Evolutionary conservation across 1,140 invertebrate genomes (phyloP).

Genomic region (Agrilus planipennis): DNA sequence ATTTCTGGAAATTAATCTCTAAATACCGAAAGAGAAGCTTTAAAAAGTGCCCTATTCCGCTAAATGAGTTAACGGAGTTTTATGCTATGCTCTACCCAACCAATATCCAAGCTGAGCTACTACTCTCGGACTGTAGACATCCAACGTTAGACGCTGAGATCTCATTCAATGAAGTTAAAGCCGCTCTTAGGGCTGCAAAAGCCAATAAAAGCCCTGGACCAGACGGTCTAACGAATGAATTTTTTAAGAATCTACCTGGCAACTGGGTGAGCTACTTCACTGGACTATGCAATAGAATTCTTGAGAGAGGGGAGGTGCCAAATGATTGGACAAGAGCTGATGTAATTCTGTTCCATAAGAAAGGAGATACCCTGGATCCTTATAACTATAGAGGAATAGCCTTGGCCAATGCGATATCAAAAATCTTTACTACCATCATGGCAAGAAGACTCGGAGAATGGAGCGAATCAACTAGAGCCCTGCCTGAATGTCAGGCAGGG

Average conservation of each 20-base stretch:
- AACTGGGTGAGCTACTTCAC: background rate
- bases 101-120: background rate
- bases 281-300: background rate
- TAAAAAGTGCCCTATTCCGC: no score
- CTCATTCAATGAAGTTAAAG: background rate
- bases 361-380: background rate
- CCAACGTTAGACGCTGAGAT: background rate
- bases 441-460: background rate
- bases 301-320: background rate
- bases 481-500: background rate
- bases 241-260: background rate
- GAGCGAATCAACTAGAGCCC: background rate
- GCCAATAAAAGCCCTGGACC: background rate
- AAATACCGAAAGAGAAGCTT: background rate
- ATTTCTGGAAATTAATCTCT: background rate
- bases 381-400: background rate
- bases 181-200: background rate
- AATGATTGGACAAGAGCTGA: background rate
- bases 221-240: background rate
- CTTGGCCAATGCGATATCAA: background rate
- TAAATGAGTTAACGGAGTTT: no score
- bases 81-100: background rate
- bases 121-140: background rate
- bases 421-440: background rate
- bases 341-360: background rate